Conservation (phyloP, 2,888 invertebrate species). For the Hetaerina titia region DNA sequence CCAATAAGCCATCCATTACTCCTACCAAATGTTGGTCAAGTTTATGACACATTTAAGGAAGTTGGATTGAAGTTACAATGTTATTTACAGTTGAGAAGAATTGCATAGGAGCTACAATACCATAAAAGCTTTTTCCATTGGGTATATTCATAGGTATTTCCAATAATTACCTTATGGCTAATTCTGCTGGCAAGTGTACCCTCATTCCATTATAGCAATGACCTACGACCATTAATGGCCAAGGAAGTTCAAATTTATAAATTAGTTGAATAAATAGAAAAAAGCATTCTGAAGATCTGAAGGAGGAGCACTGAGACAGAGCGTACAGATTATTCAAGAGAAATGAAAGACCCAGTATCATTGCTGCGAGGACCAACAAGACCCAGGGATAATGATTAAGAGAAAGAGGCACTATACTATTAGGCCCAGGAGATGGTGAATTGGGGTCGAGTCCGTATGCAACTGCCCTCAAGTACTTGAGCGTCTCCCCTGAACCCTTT, state of each 20-base stretch:
- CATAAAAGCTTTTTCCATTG: too few relatives aligned
- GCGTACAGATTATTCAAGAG: not conserved
- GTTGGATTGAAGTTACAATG: too few relatives aligned
- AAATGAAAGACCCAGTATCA: not conserved
- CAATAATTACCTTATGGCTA: too few relatives aligned
- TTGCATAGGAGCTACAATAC: too few relatives aligned
- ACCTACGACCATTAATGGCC: not conserved
- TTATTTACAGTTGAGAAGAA: too few relatives aligned
- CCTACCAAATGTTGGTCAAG: too few relatives aligned
- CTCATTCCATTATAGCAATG: too few relatives aligned
- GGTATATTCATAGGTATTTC: too few relatives aligned
- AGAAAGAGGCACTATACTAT: conserved; percentile 5
- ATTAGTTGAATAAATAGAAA: too few relatives aligned
- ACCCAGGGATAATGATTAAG: not conserved
- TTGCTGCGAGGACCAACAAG: not conserved
- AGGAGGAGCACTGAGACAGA: not conserved
- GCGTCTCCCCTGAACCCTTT: conserved; percentile 47
- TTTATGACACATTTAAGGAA: too few relatives aligned
- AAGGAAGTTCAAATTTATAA: not conserved
- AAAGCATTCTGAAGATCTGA: not conserved
- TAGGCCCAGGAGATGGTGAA: conserved; percentile 23
- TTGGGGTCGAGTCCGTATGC: conserved; percentile 47
- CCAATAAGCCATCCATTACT: too few relatives aligned
- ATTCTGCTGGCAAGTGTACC: too few relatives aligned
- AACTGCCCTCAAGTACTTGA: conserved; percentile 42